Evolutionary conservation across 37 sponge, comb jelly and placozoan genomes (phyloP).

Genomic region (Tethya wilhelma): DNA sequence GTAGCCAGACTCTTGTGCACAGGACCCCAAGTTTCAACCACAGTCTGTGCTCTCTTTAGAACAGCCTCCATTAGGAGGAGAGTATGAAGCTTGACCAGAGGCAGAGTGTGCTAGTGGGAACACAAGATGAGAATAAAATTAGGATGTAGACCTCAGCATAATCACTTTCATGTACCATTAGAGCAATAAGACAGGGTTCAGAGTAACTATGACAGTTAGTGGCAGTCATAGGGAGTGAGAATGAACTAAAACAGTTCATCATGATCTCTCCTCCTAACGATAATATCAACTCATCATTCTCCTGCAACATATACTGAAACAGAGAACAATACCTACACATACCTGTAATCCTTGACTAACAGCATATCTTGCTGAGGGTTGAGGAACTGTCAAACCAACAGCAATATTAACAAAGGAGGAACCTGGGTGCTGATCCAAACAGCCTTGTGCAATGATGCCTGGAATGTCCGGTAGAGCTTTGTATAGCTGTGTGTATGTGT

Average conservation of each 20-base stretch:
- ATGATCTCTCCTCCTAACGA: background rate
- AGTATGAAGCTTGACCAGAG: conserved; percentile 46
- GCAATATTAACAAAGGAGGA: conserved; percentile 8
- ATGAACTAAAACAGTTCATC: conserved; percentile 25
- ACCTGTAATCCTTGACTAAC: conserved; percentile 69
- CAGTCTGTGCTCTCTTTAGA: conserved; percentile 48
- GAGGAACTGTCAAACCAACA: conserved; percentile 37
- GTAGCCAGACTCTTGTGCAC: background rate
- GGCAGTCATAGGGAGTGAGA: conserved; percentile 15
- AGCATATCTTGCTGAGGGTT: background rate
- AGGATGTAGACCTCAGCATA: background rate
- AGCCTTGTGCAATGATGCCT: too few species aligned
- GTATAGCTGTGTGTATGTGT: too few species aligned
- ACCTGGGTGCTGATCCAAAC: background rate
- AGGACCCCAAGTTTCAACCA: conserved; percentile 26
- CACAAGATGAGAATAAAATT: background rate
- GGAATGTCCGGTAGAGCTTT: background rate
- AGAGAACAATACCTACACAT: background rate
- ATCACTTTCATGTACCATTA: background rate
- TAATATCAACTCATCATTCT: conserved; percentile 25
- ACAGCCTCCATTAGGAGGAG: conserved; percentile 34
- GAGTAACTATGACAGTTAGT: conserved; percentile 71
- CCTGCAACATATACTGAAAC: background rate
- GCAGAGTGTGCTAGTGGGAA: conserved; percentile 8
- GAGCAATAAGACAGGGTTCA: conserved; percentile 27